Base-by-base conservation (phyloP, 2,888 invertebrate genomes). In the Hipparchia semele region DNA sequence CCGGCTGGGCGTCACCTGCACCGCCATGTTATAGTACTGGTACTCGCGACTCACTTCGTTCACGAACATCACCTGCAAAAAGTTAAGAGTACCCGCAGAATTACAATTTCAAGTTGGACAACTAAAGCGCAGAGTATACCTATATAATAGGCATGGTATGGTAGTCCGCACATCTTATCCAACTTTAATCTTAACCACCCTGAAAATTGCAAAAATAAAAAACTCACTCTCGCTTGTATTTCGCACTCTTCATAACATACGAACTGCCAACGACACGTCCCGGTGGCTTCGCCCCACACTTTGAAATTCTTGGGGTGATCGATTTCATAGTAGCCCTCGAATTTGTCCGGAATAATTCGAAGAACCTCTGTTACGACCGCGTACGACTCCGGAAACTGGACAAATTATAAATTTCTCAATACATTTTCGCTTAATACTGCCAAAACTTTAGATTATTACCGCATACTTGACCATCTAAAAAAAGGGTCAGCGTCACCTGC, bases 201-300 rank as follows among this genome's bases (percentile, higher is more conserved):
- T 4, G 39, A 39, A 49, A 8, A 6, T 49, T 6, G 49, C 49
- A 53, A 53, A 56, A 4, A 6, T 10, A 33, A 54, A 33, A 45
- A 46, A 78, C 82, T 76, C 62, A 92, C 93, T 85, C 87, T 91
- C 6, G 88, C 71, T 23, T 84, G 79, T 84, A 93, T 88, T 81
- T 89, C 87, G 70, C 92, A 90, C 72, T 86, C 87, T 65, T 88
- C 90, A 75, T 88, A 93, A 75, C 91, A 90, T 12, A 86, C 87
- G 71, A 83, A 88, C 1, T 82, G 84, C 91, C 92, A 92, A 0
- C 86, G 86, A 75, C 91, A 92, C 0, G 87, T 90, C 13, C 90
- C 92, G 10, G 85, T 80, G 1, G 92, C 90, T 74, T 92, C 91
- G 46, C 94, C 94, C 92, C 94, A 94, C 46, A 88, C 89, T 77